Percentiles rank a stretch among this genome's conserved stretches.
Evolutionary conservation across 2,797 vertebrate species (phyloP).

Genomic region (Macrochelys suwanniensis): DNA sequence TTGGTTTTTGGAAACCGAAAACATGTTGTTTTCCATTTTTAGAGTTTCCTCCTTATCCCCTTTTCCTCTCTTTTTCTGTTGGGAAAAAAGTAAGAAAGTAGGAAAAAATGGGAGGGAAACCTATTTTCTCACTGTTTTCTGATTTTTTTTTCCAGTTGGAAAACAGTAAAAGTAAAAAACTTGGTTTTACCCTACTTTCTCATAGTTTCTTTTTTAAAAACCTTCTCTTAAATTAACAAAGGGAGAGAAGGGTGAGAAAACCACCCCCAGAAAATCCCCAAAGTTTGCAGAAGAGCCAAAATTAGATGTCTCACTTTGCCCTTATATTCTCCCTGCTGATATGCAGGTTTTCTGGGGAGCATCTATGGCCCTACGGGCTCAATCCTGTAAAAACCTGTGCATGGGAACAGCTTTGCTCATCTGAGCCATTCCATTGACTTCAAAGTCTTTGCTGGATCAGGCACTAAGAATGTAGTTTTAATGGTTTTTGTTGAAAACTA

Average conservation of each 20-base stretch:
- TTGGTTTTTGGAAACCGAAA: not conserved
- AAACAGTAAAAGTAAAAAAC: not conserved
- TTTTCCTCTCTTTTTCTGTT: not conserved
- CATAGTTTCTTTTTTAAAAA: not conserved
- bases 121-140: not conserved
- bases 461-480: not conserved
- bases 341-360: constrained; percentile 16
- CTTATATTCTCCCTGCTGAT: not conserved
- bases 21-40: not conserved
- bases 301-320: fast-evolving
- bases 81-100: not conserved
- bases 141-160: not conserved
- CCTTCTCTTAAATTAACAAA: not conserved
- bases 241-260: not conserved
- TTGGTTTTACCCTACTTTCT: not conserved
- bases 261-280: not conserved
- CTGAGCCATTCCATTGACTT: not conserved
- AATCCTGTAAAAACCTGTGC: not conserved
- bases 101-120: not conserved
- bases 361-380: not conserved
- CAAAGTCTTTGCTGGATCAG: not conserved
- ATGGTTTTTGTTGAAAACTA: not conserved
- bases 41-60: not conserved
- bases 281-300: not conserved
- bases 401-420: not conserved